These are phyloP conservation scores for Ormyrus rosae DNA, from an alignment of 2,888 invertebrate species.

Conservation along the genomic window DNA sequence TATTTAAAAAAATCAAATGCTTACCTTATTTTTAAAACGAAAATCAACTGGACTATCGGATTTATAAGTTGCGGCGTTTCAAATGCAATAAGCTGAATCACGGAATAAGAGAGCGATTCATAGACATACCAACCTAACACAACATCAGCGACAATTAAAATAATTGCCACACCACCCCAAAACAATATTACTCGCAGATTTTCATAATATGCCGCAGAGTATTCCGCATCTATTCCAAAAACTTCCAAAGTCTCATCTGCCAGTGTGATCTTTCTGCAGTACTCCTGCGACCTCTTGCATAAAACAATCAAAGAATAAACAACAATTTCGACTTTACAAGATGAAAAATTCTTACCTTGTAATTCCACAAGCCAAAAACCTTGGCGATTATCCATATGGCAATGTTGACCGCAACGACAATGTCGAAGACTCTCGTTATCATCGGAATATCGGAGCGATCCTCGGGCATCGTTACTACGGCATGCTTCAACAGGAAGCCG, in stretches of 20 bases:
- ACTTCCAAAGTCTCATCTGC: slow-evolving; percentile 14
- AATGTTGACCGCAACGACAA: neutral
- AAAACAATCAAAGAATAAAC: neutral
- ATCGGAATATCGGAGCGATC: neutral
- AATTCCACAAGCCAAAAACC: neutral
- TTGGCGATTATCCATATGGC: neutral
- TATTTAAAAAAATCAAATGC: neutral
- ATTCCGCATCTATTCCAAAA: slow-evolving; percentile 32
- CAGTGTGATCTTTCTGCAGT: neutral
- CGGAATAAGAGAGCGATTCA: neutral
- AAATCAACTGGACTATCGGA: slow-evolving; percentile 21
- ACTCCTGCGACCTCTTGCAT: neutral
- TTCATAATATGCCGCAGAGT: neutral
- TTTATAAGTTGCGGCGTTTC: slow-evolving; percentile 8
- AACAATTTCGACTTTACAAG: too few species aligned
- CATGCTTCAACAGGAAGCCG: neutral
- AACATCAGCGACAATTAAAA: neutral
- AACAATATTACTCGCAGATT: neutral
- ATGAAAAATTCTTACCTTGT: slow-evolving; percentile 2
- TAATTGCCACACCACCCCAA: neutral
- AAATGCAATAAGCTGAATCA: neutral
- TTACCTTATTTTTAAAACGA: slow-evolving; percentile 10
- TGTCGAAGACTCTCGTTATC: neutral
- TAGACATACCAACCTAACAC: neutral
- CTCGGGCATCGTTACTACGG: neutral